These are phyloP conservation scores for Puntigrus tetrazona DNA, from an alignment of 2,113 vertebrate genomes.

Conservation along the genomic window DNA sequence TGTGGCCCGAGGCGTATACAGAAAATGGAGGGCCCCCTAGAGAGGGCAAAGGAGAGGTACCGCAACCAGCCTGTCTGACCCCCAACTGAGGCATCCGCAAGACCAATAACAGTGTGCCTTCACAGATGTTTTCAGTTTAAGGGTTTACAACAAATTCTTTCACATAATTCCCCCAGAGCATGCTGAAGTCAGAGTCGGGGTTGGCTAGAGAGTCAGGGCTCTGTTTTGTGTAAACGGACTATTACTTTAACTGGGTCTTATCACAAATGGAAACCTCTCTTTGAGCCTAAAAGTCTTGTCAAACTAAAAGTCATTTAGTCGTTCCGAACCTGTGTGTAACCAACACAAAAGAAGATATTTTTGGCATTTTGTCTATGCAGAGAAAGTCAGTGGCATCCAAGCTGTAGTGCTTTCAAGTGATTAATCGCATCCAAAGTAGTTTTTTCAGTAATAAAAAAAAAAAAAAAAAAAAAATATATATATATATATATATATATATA, in stretches of 20 bases:
- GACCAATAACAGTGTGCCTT: slow-evolving; percentile 57
- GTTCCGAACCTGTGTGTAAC: not conserved
- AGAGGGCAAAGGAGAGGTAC: slow-evolving; percentile 40
- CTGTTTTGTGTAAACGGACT: slow-evolving; percentile 58
- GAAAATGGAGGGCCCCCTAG: slow-evolving; percentile 39
- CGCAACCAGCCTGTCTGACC: slow-evolving; percentile 40
- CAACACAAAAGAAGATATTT: not conserved
- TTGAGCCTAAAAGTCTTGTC: not conserved
- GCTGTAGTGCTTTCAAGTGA: no score
- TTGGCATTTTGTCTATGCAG: not conserved
- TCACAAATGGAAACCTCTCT: slow-evolving; percentile 27
- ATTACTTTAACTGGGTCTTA: slow-evolving; percentile 62
- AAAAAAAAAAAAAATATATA: no score
- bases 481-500: no score
- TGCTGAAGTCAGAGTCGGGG: slow-evolving; percentile 65
- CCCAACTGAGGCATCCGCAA: slow-evolving; percentile 51
- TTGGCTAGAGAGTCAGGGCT: slow-evolving; percentile 53
- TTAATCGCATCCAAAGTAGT: no score
- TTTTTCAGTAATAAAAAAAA: no score
- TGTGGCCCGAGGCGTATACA: slow-evolving; percentile 29
- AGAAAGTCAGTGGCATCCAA: not conserved
- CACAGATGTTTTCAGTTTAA: slow-evolving; percentile 78
- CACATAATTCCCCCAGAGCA: slow-evolving; percentile 72
- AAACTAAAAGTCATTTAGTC: not conserved
- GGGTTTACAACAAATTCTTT: slow-evolving; percentile 76